Evolutionary conservation across 2,797 vertebrate species (phyloP), one percentile per base, ranked within the genome.

Genomic region (Halcyon smyrnensis): DNA sequence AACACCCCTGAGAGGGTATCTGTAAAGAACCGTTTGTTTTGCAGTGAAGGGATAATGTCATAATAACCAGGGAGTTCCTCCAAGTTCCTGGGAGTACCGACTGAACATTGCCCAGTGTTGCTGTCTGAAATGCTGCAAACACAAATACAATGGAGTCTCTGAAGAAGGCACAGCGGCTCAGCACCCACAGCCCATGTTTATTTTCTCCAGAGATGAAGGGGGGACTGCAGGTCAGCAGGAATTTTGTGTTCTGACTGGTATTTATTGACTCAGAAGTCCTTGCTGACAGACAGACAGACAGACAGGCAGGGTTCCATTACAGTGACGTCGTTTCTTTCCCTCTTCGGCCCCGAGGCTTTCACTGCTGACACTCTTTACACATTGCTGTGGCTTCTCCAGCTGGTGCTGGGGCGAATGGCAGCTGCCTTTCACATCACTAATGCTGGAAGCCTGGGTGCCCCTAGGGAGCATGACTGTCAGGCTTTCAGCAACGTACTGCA

Each of bases 221-320:
- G 88, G 48, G 89, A 89, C 95, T 91, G 60, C 71, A 96, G 97
- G 97, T 98, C 98, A 97, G 89, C 79, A 81, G 85, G 88, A 97
- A 94, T 95, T 95, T 94, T 94, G 96, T 95, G 3, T 98, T 97
- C 84, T 97, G 97, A 95, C 97, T 95, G 93, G 77, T 98, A 98
- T 98, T 98, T 98, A 97, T 98, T 98, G 98, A 98, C 91, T 96
- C 97, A 98, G 97, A 98, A 96, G 95, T 84, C 94, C 94, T 93
- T 84, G 97, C 95, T 98, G 98, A 98, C 97, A 98, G 98, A 98
- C 96, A 96, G 93, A 97, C 85, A 95, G 97, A 97, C 97, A 95
- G 89, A 90, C 69, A 95, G 97, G n/a, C 96, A 95, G 96, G 94
- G 93, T 97, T 95, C 97, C 96, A 93, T 98, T 97, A 95, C 85